Evolutionary conservation across 2,797 vertebrate species (phyloP), one percentile per base, ranked within the genome.

Genomic region (Galago senegalensis): DNA sequence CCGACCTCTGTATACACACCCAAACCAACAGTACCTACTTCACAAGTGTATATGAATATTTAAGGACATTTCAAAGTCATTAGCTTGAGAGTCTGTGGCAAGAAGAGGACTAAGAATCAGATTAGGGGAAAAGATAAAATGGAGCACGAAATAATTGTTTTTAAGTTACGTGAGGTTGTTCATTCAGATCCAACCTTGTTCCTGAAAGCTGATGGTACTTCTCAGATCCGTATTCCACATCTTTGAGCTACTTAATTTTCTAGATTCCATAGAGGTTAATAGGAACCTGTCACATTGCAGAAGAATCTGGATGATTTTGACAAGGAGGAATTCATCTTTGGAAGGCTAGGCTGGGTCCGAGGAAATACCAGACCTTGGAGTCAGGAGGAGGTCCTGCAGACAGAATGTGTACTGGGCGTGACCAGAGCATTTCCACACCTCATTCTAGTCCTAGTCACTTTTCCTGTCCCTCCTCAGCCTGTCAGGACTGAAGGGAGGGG

Each of bases 321-420:
- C 83, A 95, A 92, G 80, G 88, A 88, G 23, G 49, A 70, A 87
- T 96, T 96, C 46, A 93, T 97, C 96, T 97, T 94, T 77, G 65
- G 27, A 87, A 87, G 85, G 77, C 87, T 95, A 77, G 94, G 67
- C 91, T 87, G 31, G 85, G 77, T 93, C 46, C 95, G 87, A 67
- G 72, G 96, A 89, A 94, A 91, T 89, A 73, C 63, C 86, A 93
- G 89, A 37, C 43, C 16, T 75, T 85, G 49, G 87, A 89, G n/a
- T 91, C 46, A 46, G 89, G 93, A 21, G 60, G 61, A 82, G 58
- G 89, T 21, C 49, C 46, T 67, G 67, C 91, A 53, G 93, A 75
- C 0, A 0, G 34, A 83, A 49, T 5, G 12, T 95, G 91, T 72
- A 5, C 12, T 46, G 87, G 89, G 40, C 81, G 13, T 86, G 89